These are phyloP conservation scores for Iguana delicatissima DNA, from an alignment of 2,797 vertebrate genomes.

Conservation along the genomic window DNA sequence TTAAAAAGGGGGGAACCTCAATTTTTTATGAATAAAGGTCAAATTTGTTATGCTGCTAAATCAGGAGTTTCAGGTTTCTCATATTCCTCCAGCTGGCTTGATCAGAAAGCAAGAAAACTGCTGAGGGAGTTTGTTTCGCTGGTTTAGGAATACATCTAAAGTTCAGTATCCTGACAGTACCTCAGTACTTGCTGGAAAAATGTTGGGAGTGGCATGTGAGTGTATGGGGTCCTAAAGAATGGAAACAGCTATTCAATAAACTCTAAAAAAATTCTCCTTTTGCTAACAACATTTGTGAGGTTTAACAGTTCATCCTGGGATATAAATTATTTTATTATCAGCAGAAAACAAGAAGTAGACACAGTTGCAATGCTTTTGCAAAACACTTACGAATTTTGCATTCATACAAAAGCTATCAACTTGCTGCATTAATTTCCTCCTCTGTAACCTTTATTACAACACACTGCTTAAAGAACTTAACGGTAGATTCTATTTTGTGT, in stretches of 20 bases:
- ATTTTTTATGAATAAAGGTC: constrained; percentile 4
- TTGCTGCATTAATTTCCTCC: constrained; percentile 35
- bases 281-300: constrained; percentile 25
- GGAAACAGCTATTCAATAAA: constrained; percentile 45
- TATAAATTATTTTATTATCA: constrained; percentile 44
- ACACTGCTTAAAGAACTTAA: neutral
- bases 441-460: constrained; percentile 10
- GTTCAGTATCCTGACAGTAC: constrained; percentile 61
- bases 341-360: neutral
- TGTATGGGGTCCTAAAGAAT: constrained; percentile 47
- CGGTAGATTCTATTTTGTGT: neutral
- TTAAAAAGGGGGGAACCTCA: neutral
- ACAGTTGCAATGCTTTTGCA: constrained; percentile 48
- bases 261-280: constrained; percentile 41
- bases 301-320: constrained; percentile 43
- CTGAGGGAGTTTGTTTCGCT: constrained; percentile 46
- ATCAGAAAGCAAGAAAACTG: constrained; percentile 59
- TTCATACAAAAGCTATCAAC: constrained; percentile 12
- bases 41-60: neutral
- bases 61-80: neutral
- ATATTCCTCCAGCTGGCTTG: constrained; percentile 48
- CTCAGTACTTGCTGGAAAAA: constrained; percentile 37
- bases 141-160: constrained; percentile 40
- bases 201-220: constrained; percentile 54
- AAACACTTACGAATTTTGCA: constrained; percentile 30